Percentiles rank a stretch among this genome's conserved stretches.
These are phyloP conservation scores for Acrobasis suavella DNA, from an alignment of 2,888 invertebrate genomes.

Conservation along the genomic window DNA sequence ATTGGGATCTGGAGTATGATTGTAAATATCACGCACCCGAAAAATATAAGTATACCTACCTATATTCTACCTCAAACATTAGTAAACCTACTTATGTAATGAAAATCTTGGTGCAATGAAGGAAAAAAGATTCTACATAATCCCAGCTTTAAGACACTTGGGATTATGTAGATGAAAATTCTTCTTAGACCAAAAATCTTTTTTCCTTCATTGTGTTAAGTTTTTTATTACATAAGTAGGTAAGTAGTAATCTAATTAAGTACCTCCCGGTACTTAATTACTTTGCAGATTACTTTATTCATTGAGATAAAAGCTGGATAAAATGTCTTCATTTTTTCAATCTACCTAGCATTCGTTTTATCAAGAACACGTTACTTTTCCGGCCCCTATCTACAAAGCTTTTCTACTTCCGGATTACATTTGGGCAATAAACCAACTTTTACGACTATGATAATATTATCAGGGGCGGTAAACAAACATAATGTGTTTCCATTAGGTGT, in stretches of 20 bases:
- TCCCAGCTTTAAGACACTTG: too few species aligned
- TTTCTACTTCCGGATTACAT: slow-evolving; percentile 23
- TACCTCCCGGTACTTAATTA: not conserved
- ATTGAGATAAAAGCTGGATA: not conserved
- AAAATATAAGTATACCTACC: too few species aligned
- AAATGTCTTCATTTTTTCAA: not conserved
- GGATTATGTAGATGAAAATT: too few species aligned
- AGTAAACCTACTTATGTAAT: too few species aligned
- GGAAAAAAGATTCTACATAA: too few species aligned
- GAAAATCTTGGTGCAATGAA: too few species aligned
- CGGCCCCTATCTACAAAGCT: slow-evolving; percentile 13
- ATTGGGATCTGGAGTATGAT: too few species aligned
- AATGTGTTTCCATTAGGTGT: slow-evolving; percentile 14
- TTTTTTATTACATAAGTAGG: too few species aligned
- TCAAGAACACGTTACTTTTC: slow-evolving; percentile 10
- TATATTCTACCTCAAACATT: not conserved
- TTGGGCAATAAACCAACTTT: slow-evolving; percentile 24
- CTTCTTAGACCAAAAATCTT: too few species aligned
- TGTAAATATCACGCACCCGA: too few species aligned
- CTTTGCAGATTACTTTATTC: not conserved
- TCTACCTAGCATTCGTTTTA: slow-evolving; percentile 1
- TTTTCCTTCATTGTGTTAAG: too few species aligned
- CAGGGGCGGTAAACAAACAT: slow-evolving; percentile 29
- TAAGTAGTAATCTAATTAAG: too few species aligned
- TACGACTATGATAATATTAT: slow-evolving; percentile 27